A percentile compares a stretch with the other conserved stretches of the same genome.
Evolutionary conservation across 2,888 invertebrate genomes (phyloP).

Genomic region (Trachelus tabidus): DNA sequence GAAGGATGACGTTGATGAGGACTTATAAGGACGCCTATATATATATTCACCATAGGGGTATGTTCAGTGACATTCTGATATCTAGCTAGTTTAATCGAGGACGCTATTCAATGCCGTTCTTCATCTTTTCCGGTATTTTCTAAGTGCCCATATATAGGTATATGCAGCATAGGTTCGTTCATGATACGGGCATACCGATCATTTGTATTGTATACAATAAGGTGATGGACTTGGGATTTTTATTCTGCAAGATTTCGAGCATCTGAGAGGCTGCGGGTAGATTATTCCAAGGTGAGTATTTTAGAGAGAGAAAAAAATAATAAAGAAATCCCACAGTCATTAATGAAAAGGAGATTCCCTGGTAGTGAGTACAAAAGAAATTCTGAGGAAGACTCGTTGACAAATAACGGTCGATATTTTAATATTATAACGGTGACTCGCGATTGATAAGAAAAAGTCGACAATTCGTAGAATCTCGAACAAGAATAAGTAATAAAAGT

Average conservation of each 20-base stretch:
- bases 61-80: not conserved
- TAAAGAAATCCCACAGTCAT: not conserved
- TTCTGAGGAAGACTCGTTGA: not conserved
- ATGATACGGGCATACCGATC: not conserved
- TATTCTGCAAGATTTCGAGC: slow-evolving; percentile 4
- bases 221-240: not conserved
- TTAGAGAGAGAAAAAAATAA: not conserved
- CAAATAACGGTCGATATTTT: not conserved
- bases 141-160: not conserved
- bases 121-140: not conserved
- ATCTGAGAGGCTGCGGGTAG: slow-evolving; percentile 32
- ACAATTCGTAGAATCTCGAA: not conserved
- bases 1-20: not conserved
- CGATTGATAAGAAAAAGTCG: not conserved
- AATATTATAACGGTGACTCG: not conserved
- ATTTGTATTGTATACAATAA: not conserved
- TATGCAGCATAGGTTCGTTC: not conserved
- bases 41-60: not conserved
- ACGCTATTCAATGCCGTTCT: not conserved
- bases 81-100: not conserved
- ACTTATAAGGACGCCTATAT: not conserved
- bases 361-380: not conserved
- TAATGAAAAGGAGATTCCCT: not conserved
- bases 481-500: not conserved
- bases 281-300: slow-evolving; percentile 20